A percentile compares a stretch with the other conserved stretches of the same genome.
Conservation (phyloP, 2,113 vertebrate species). For the Hydropotes inermis region DNA sequence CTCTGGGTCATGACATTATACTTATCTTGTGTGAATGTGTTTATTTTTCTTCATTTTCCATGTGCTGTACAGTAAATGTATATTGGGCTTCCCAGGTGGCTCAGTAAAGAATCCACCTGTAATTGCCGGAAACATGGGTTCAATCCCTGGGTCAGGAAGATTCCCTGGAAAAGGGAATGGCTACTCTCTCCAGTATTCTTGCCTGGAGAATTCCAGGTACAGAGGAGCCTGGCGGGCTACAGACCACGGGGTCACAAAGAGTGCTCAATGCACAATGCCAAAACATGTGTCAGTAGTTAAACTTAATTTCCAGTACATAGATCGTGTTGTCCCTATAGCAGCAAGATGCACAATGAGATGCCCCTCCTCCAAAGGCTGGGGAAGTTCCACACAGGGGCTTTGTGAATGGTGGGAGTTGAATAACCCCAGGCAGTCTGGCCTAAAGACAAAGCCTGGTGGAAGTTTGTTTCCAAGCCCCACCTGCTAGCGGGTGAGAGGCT, state of each 20-base stretch:
- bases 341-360: not conserved
- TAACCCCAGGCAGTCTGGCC: not conserved
- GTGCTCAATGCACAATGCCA: not conserved
- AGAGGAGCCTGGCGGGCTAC: not conserved
- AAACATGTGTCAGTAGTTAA: not conserved
- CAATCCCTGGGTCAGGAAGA: not conserved
- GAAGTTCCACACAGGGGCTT: not conserved
- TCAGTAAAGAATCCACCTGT: not conserved
- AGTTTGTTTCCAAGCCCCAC: not conserved
- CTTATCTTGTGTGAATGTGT: not conserved
- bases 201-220: not conserved
- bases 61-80: not conserved
- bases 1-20: not conserved
- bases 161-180: not conserved
- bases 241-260: not conserved
- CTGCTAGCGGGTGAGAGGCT: not conserved
- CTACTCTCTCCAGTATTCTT: not conserved
- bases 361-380: not conserved
- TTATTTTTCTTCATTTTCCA: not conserved
- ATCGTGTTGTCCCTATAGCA: not conserved
- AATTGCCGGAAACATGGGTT: not conserved
- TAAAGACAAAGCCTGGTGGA: not conserved
- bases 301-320: not conserved
- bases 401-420: not conserved
- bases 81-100: not conserved